Base-by-base conservation (phyloP, 1,140 invertebrate species). In the Bombus sylvicola region DNA sequence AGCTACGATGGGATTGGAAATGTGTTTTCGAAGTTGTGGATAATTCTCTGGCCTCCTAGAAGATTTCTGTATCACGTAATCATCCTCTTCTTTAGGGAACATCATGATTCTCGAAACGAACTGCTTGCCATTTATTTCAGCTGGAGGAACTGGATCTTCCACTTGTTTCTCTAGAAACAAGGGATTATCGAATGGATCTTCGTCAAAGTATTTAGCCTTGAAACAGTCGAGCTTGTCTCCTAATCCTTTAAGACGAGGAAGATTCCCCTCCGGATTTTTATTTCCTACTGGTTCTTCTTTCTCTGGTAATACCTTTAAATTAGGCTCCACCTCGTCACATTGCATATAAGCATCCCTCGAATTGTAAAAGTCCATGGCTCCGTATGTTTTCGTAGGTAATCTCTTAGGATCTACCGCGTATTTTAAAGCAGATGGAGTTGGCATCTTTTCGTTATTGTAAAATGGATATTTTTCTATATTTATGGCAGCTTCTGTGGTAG, bases 171-270 rank as follows among this genome's bases (percentile, higher is more conserved):
- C 97, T 77, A 95, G 93, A 92, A 98, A 98, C 85, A 98, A 95
- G 1, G 97, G 97, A 95, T 96, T 97, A 88, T 98, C 97, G 76
- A 97, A 93, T 6, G 97, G 97, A 93, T 97, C 96, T 71, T 96
- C 93, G 66, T 97, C 97, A 91, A 97, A 97, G 94, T 97, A 97
- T 94, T 97, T 97, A 8, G 94, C 94, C 93, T 97, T 97, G 34
- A 97, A 96, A 91, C 97, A 98, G 86, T 97, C 96, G n/a, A 98
- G 96, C 94, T 97, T 97, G 87, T 97, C 96, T 9, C 97, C 97
- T 18, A 97, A 93, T 22, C 96, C 96, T 72, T 86, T 87, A 22
- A 96, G 88, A 83, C 95, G 93, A 12, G 95, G 95, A 6, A 91
- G 69, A 84, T 94, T 85, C 64, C 91, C 88, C 15, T 92, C 92